Evolutionary conservation across 2,888 invertebrate genomes (phyloP), one percentile per base, ranked within the genome.

Genomic region (Drosophila tanythrix): DNA sequence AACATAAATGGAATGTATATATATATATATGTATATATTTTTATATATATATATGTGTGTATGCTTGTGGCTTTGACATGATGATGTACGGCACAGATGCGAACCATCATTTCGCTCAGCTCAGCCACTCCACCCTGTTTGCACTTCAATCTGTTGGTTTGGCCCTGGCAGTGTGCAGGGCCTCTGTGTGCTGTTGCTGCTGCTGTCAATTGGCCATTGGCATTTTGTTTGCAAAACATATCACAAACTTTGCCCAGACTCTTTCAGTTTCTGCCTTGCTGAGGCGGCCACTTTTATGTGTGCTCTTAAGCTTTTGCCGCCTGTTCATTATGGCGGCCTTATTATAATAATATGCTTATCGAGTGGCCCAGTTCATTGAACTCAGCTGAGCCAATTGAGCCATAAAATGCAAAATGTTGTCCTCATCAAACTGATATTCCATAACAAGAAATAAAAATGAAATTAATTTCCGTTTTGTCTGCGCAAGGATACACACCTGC

Each of bases 211-310:
- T 86, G 84, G 84, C 85, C 88, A 75, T 76, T 76, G 89, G 86
- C 84, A 84, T 84, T 87, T 87, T 87, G 84, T 87, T 87, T 87
- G 89, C 85, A 70, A 83, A 87, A 87, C 81, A 89, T 84, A 89
- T 87, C 84, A 89, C 55, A 88, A 87, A 87, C 76, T 89, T 87
- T 87, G 58, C 66, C 68, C 69, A 74, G 75, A 70, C 79, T 65
- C 76, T 72, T 57, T 76, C 27, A 46, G 21, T 13, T 15, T 62
- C 52, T 65, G 31, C 35, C 35, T 55, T 31, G 35, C 50, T 21
- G 31, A 15, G 43, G 3, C 38, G 51, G 27, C 57, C 29, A 27
- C 33, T 55, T 67, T 48, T 53, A 43, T 76, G 73, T 86, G 76
- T 82, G 70, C 74, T 64, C 72, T 82, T 67, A 52, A 67, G 86